Percentiles rank a stretch among this genome's conserved stretches.
Conservation (phyloP, 2,888 invertebrate genomes). For the Cantharis rustica region DNA sequence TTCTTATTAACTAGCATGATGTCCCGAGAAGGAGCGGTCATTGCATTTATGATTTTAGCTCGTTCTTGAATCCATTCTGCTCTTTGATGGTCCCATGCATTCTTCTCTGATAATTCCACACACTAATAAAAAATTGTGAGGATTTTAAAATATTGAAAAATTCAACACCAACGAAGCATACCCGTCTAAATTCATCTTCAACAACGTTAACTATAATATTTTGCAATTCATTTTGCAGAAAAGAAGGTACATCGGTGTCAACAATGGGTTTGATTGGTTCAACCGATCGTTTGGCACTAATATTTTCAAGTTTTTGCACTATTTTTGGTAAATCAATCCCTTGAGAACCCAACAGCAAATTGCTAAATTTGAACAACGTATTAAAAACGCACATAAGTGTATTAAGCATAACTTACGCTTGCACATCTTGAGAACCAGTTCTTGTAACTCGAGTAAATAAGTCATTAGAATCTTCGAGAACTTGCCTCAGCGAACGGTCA, state of each 20-base stretch:
- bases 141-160: not conserved
- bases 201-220: constrained; percentile 91
- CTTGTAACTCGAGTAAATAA: constrained; percentile 86
- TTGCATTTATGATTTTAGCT: constrained; percentile 83
- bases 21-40: constrained; percentile 86
- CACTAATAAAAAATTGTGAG: constrained; percentile 61
- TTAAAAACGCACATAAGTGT: not conserved
- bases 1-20: constrained; percentile 75
- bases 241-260: constrained; percentile 89
- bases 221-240: constrained; percentile 89
- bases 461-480: constrained; percentile 88
- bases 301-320: constrained; percentile 85
- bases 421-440: constrained; percentile 85
- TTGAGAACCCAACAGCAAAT: constrained; percentile 86
- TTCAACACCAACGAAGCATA: constrained; percentile 48
- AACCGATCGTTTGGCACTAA: constrained; percentile 85
- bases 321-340: constrained; percentile 94
- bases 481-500: constrained; percentile 88
- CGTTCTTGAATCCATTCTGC: constrained; percentile 93
- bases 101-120: constrained; percentile 66
- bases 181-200: constrained; percentile 85
- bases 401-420: constrained; percentile 72
- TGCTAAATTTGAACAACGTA: constrained; percentile 60
- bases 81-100: constrained; percentile 79
- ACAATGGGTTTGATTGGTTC: constrained; percentile 89